phyloP scores from a whole-genome alignment of 1,140 invertebrate genomes.

The Tetraneura akinire region DNA sequence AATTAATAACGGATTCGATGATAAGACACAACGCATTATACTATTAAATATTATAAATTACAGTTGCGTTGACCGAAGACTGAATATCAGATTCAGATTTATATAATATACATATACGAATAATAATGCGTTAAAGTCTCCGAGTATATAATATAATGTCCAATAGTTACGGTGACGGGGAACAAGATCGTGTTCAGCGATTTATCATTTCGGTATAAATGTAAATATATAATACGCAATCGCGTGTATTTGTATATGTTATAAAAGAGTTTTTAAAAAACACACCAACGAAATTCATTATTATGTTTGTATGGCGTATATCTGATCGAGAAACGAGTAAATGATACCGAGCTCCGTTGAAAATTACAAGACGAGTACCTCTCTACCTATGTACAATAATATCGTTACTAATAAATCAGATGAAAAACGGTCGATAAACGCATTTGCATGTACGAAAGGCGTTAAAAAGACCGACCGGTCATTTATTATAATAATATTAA shows the following conservation, averaged over 20 bases:
- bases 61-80: no score
- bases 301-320: constrained; percentile 2
- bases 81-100: no score
- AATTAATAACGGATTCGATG: no score
- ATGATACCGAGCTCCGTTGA: neutral
- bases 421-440: neutral
- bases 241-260: neutral
- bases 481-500: neutral
- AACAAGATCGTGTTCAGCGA: neutral
- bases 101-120: neutral
- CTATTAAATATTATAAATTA: no score
- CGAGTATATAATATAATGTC: neutral
- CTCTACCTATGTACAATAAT: no score
- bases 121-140: no score
- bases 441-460: constrained; percentile 26
- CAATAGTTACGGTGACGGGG: neutral
- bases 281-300: constrained; percentile 17
- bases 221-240: neutral
- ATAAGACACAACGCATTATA: no score
- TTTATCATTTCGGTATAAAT: constrained; percentile 27
- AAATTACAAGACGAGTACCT: constrained; percentile 25
- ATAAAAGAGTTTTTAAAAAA: neutral
- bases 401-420: constrained; percentile 19
- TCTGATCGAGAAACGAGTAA: constrained; percentile 16
- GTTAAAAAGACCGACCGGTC: neutral